Base-by-base conservation (phyloP, 2,888 invertebrate species). In the Baccha elongata region DNA sequence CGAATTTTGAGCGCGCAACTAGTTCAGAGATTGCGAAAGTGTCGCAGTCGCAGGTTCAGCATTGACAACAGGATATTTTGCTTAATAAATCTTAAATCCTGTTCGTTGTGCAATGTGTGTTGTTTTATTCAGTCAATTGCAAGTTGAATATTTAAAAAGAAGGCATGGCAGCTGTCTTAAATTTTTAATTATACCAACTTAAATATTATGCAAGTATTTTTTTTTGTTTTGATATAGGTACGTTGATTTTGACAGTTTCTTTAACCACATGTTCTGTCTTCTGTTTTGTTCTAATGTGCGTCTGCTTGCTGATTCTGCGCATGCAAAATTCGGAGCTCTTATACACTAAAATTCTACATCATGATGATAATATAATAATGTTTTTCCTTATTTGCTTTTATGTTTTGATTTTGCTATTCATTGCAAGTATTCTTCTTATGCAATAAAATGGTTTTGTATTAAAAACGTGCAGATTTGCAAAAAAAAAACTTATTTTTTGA, bases 1-100 rank as follows among this genome's bases (percentile, higher is more conserved):
- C 80, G 65, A 75, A 64, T 69, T 81, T 75, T 71, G 17, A 81
- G 42, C 69, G 69, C 58, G 58, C 40, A 71, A 72, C 75, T 65
- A 71, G 74, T 74, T 50, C 52, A 64, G 23, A 26, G 17, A 35
- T 65, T 65, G 65, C 80, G 69, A 81, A 81, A 65, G 75, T 71
- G 71, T 75, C 58, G 58, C 64, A 60, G 37, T 21, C 37, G 58
- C 58, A 71, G n/a, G n/a, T n/a, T n/a, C n/a, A n/a, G 44, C 58
- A 60, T 60, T 13, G 29, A 42, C 69, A 75, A 48, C 80, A 81
- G 75, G 75, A 81, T 71, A 60, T 69, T 75, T 69, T 21, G 10
- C 19, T 65, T 21, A 52, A 23, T 21, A 23, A 37, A 37, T 52
- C 42, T 29, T 3, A 44, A 81, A 71, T 81, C 80, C 80, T 75